Conservation (phyloP, 2,888 invertebrate genomes). For the Dascillus cervinus region DNA sequence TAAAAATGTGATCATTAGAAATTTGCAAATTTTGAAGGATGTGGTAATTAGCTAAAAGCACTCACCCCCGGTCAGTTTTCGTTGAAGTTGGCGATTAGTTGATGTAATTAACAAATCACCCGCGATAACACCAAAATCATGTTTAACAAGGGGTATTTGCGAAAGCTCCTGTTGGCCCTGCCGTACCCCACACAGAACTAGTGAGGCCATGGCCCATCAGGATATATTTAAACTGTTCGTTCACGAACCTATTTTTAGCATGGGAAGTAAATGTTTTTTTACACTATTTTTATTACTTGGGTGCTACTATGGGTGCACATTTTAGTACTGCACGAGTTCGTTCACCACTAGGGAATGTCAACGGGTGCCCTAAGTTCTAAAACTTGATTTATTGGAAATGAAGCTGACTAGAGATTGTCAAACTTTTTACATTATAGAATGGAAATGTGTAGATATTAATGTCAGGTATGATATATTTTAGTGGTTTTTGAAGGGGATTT, state of each 20-base stretch:
- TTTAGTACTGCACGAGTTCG: slow-evolving; percentile 24
- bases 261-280: slow-evolving; percentile 35
- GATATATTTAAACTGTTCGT: slow-evolving; percentile 37
- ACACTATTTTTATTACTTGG: slow-evolving; percentile 25
- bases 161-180: slow-evolving; percentile 2
- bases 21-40: too few relatives aligned
- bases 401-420: slow-evolving; percentile 9
- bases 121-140: too few relatives aligned
- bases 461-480: too few relatives aligned
- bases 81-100: too few relatives aligned
- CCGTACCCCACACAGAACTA: slow-evolving; percentile 22
- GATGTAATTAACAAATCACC: too few relatives aligned
- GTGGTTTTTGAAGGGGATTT: too few relatives aligned
- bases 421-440: too few relatives aligned
- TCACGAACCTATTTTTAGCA: slow-evolving; percentile 35
- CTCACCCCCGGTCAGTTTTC: too few relatives aligned
- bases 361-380: slow-evolving; percentile 15
- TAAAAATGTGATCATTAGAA: too few relatives aligned
- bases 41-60: too few relatives aligned
- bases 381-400: slow-evolving; percentile 11
- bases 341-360: slow-evolving; percentile 27
- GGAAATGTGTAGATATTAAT: too few relatives aligned
- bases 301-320: slow-evolving; percentile 16
- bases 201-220: slow-evolving; percentile 21
- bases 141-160: too few relatives aligned